Percentiles rank a stretch among this genome's conserved stretches.
phyloP scores from a whole-genome alignment of 2,797 vertebrate genomes.

The Hippocampus kuda region DNA sequence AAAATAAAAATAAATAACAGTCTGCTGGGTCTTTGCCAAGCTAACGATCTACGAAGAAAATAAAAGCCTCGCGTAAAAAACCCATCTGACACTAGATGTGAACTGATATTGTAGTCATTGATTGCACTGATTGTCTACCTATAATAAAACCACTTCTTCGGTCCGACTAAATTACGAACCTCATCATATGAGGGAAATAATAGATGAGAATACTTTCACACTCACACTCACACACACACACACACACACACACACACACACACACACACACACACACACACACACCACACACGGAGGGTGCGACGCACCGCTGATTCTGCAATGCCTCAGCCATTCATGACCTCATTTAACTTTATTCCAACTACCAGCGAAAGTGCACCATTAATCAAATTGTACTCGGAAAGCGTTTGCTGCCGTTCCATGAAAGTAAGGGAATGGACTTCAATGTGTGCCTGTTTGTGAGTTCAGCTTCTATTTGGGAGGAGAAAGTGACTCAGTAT shows the following conservation, averaged over 20 bases:
- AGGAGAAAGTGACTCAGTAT: constrained; percentile 21
- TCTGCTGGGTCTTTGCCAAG: not conserved
- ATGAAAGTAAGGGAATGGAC: constrained; percentile 34
- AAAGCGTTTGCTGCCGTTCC: constrained; percentile 24
- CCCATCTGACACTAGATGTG: not conserved
- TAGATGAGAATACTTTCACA: constrained; percentile 5
- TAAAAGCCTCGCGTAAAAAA: not conserved
- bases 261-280: not conserved
- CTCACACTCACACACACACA: not conserved
- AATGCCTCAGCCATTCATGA: constrained; percentile 46
- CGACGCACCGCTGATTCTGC: constrained; percentile 52
- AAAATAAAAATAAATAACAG: not conserved
- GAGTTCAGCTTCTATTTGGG: constrained; percentile 12
- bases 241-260: not conserved
- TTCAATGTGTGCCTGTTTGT: constrained; percentile 25
- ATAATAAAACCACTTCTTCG: not conserved
- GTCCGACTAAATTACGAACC: constrained; percentile 40
- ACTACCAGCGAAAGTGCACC: constrained; percentile 36
- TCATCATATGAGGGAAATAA: constrained; percentile 31
- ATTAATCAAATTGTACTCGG: constrained; percentile 54
- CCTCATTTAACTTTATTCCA: constrained; percentile 60
- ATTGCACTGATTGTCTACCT: not conserved
- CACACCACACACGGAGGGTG: constrained; percentile 24
- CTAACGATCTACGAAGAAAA: not conserved
- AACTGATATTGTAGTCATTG: no score